Base-by-base conservation (phyloP, 2,113 vertebrate genomes). In the Barbus barbus region DNA sequence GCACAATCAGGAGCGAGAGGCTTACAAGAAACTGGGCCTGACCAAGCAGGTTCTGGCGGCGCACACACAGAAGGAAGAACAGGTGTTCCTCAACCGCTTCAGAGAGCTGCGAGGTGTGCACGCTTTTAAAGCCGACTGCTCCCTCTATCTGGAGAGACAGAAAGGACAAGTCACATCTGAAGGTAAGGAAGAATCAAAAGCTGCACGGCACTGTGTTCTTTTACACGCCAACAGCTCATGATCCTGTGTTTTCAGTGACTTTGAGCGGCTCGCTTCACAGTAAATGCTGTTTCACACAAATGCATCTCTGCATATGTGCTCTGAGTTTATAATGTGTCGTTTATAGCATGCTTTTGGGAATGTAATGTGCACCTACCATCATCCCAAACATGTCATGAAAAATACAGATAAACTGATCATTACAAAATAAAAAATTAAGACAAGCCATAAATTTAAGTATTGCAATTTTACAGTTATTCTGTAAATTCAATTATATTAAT, bases 41-140 rank as follows among this genome's bases (percentile, higher is more conserved):
- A 99, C 98, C 80, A 98, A 98, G 91, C 95, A 98, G 88, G 94
- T 97, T 74, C 94, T 99, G 92, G 97, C 97, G 0, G 96, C 96
- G 5, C 98, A 99, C 83, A 98, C 97, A 0, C 97, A 97, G 87
- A 97, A 97, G 86, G 97, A 99, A 82, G 97, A 99, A 85, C 96
- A 98, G 89, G 94, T 91, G 75, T 99, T 97, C 91, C 93, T 99
- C 74, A 94, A 90, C 82, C 96, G 92, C 84, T 96, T 97, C 84
- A 94, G 90, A 83, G 96, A 97, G 88, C 92, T 93, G 2, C 93
- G 93, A 3, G 93, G 84, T 18, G 92, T 95, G 28, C 89, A 91
- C 4, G 85, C 91, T 7, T 94, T 97, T 75, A 95, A 96, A 86
- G 92, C 93, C 2, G 93, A 93, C 85, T 96, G 96, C 92, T 96